Conservation (phyloP, 53 echinoderm and acorn worm species). For the Echinarachnius parma region DNA sequence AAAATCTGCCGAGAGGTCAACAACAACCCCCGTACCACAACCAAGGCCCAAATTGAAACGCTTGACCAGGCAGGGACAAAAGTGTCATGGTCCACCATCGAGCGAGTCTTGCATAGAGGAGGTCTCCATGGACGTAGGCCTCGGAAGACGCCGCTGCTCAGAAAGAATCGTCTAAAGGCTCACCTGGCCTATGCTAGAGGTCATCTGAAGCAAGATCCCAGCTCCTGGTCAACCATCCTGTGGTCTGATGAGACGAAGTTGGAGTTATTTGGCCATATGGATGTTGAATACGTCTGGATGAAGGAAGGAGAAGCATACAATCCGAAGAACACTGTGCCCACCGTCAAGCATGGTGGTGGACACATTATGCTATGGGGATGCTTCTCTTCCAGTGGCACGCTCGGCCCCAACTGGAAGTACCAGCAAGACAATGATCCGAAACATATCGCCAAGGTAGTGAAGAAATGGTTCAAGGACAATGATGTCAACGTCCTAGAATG, state of each 20-base stretch:
- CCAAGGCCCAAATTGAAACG: neutral
- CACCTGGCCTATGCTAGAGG: conserved; percentile 4
- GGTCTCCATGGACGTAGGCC: conserved; percentile 10
- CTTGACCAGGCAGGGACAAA: conserved; percentile 1
- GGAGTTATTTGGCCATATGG: conserved; percentile 13
- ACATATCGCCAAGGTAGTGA: conserved; percentile 12
- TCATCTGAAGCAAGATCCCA: neutral
- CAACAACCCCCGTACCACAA: conserved; percentile 1
- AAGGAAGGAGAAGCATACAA: conserved; percentile 15
- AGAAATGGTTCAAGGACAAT: conserved; percentile 14
- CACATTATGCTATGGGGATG: conserved; percentile 34
- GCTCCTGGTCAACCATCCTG: conserved; percentile 13
- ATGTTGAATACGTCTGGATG: conserved; percentile 13
- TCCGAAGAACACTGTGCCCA: conserved; percentile 32
- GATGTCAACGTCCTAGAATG: conserved; percentile 10
- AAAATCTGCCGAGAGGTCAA: too few relatives aligned
- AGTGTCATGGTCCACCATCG: conserved; percentile 8
- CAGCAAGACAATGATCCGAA: conserved; percentile 26
- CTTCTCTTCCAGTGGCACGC: conserved; percentile 9
- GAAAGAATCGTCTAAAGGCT: neutral
- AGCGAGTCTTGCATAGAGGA: conserved; percentile 1
- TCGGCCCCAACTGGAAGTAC: neutral
- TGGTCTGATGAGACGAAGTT: conserved; percentile 27
- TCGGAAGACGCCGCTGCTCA: conserved; percentile 21
- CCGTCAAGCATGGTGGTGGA: conserved; percentile 45